Evolutionary conservation across 2,888 invertebrate species (phyloP), one percentile per base, ranked within the genome.

Genomic region (Epinotia ramella): DNA sequence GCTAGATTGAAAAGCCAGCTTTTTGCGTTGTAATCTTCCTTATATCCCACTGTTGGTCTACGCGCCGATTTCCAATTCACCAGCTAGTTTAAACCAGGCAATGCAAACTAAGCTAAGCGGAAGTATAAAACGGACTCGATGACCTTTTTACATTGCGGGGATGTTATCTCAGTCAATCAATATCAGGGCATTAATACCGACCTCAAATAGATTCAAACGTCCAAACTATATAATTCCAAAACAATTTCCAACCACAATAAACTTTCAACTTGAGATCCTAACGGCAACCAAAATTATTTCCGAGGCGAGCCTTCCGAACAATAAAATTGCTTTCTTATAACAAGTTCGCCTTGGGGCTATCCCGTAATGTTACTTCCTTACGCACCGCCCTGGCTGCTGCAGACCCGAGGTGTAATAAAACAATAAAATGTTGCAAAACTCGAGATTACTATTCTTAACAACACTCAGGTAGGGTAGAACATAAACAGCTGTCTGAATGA

Each of bases 301-400:
- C 80, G 80, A 86, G 85, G 81, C 84, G 83, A 84, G 84, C 84
- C 84, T 85, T 81, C 82, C 83, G 86, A 85, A 86, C 87, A 86
- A 87, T 90, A 90, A 91, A 91, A 88, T 89, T 84, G 85, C 83
- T 85, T 88, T 88, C 87, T 90, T 91, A 88, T 87, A 89, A 86
- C 87, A 85, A 82, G 86, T 82, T 81, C 79, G 78, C 84, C 86
- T 83, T 78, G 82, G 82, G 87, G 87, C 87, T 82, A 84, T 84
- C 79, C 83, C 77, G 84, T 86, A 86, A 85, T 84, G 83, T 86
- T 85, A 82, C 86, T 86, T 86, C 82, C 87, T 86, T 86, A 87
- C 87, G 86, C 84, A 85, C 82, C 81, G 76, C 79, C 49, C 57
- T n/a, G 53, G 7, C 53, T 80, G n/a, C 53, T 80, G 70, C 73